Percentiles rank a stretch among this genome's conserved stretches.
Evolutionary conservation across 1,140 invertebrate species (phyloP).

Genomic region (Drosophila azteca): DNA sequence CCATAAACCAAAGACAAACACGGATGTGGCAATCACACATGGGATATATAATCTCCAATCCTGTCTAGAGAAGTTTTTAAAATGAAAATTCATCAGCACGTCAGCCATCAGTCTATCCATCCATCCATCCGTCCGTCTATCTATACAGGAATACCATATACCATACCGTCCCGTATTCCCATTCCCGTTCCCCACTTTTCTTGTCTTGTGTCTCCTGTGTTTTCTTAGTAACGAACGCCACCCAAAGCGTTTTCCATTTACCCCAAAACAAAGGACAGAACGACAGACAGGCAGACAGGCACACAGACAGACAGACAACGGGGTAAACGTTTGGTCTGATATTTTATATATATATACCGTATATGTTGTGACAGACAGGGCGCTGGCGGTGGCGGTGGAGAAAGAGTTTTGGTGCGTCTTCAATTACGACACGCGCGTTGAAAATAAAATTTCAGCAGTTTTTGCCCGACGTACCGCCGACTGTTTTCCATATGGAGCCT

Average conservation of each 20-base stretch:
- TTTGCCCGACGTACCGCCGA: slow-evolving; percentile 3
- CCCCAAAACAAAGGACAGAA: slow-evolving; percentile 30
- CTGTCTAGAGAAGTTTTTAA: slow-evolving; percentile 68
- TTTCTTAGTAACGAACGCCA: slow-evolving; percentile 80
- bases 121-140: slow-evolving; percentile 6
- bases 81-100: slow-evolving; percentile 82
- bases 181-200: slow-evolving; percentile 4
- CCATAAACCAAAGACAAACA: slow-evolving; percentile 57
- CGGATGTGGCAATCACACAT: slow-evolving; percentile 79
- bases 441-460: slow-evolving; percentile 78
- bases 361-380: slow-evolving; percentile 49
- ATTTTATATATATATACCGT: slow-evolving; percentile 49
- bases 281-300: background rate
- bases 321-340: slow-evolving; percentile 71
- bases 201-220: slow-evolving; percentile 40
- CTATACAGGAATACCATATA: slow-evolving; percentile 37
- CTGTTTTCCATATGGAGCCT: slow-evolving; percentile 71
- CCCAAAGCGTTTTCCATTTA: slow-evolving; percentile 83
- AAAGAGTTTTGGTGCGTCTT: slow-evolving; percentile 60
- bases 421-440: slow-evolving; percentile 78
- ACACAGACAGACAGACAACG: slow-evolving; percentile 46
- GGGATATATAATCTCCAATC: slow-evolving; percentile 57
- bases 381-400: background rate
- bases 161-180: background rate
- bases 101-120: slow-evolving; percentile 41